Evolutionary conservation across 2,888 invertebrate species (phyloP).

Genomic region (Torymus texanus): DNA sequence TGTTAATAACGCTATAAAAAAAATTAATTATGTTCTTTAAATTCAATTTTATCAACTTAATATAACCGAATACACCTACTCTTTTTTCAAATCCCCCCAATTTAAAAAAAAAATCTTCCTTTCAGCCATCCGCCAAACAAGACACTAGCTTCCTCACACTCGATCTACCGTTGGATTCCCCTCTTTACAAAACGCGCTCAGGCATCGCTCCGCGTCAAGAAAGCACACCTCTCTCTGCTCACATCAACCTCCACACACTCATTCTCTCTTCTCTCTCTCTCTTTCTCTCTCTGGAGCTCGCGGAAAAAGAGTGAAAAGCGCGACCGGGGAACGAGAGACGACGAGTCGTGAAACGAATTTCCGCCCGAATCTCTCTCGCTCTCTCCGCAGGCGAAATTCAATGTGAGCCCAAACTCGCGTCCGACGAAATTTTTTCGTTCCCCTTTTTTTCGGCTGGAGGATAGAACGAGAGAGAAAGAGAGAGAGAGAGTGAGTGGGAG

Average conservation of each 20-base stretch:
- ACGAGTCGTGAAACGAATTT: conserved; percentile 61
- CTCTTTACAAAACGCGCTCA: too few relatives aligned
- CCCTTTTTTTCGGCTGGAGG: conserved; percentile 59
- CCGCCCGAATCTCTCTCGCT: conserved; percentile 51
- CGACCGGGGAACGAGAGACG: conserved; percentile 20
- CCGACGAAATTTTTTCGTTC: conserved; percentile 62
- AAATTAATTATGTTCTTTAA: too few relatives aligned
- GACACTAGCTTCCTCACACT: neutral
- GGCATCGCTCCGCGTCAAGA: too few relatives aligned
- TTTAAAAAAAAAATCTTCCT: too few relatives aligned
- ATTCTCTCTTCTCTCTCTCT: too few relatives aligned
- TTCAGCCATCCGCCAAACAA: neutral
- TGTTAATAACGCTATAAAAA: too few relatives aligned
- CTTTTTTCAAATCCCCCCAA: too few relatives aligned
- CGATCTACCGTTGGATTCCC: neutral
- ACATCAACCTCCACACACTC: too few relatives aligned
- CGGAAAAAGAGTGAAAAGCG: conserved; percentile 33
- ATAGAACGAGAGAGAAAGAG: conserved; percentile 9
- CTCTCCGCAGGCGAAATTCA: conserved; percentile 41
- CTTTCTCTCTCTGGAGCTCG: too few relatives aligned
- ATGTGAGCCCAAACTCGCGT: conserved; percentile 55
- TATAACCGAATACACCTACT: too few relatives aligned
- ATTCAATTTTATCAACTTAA: too few relatives aligned
- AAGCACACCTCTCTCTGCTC: too few relatives aligned
- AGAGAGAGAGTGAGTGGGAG: conserved; percentile 3